Conservation (phyloP, 2,797 vertebrate species). For the Meda fulgida region DNA sequence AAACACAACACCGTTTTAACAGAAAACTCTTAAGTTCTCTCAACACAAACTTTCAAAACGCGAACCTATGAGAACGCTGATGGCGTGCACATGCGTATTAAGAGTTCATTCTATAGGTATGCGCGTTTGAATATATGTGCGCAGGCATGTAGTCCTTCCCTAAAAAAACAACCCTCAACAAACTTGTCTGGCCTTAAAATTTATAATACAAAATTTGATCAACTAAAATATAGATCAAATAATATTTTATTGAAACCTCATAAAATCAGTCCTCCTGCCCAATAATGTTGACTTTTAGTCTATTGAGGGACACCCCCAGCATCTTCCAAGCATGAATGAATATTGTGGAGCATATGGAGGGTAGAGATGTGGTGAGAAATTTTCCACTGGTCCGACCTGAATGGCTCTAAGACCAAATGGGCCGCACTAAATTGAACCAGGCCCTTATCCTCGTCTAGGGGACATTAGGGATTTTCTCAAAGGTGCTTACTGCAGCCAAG, state of each 20-base stretch:
- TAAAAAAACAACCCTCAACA: too few species aligned
- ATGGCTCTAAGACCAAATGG: constrained; percentile 27
- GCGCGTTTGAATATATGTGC: too few species aligned
- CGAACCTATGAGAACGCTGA: too few species aligned
- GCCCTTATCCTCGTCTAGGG: constrained; percentile 67
- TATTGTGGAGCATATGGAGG: constrained; percentile 37
- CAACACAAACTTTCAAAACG: too few species aligned
- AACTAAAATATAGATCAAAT: not conserved
- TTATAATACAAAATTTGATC: too few species aligned
- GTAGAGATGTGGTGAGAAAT: constrained; percentile 10
- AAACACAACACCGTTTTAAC: too few species aligned
- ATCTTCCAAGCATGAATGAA: not conserved
- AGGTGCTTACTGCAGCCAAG: constrained; percentile 70
- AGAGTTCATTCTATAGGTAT: too few species aligned
- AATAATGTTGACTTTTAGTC: too few species aligned
- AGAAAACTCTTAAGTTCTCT: too few species aligned
- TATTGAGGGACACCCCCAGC: not conserved
- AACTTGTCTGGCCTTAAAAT: too few species aligned
- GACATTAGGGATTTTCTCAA: constrained; percentile 71
- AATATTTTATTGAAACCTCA: not conserved
- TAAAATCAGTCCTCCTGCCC: not conserved
- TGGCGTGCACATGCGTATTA: too few species aligned
- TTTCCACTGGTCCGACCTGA: constrained; percentile 50
- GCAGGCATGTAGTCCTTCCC: too few species aligned
- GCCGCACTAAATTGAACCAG: constrained; percentile 66